Percentiles rank a stretch among this genome's conserved stretches.
These are phyloP conservation scores for Stomorhina lunata DNA, from an alignment of 2,888 invertebrate species.

Conservation along the genomic window DNA sequence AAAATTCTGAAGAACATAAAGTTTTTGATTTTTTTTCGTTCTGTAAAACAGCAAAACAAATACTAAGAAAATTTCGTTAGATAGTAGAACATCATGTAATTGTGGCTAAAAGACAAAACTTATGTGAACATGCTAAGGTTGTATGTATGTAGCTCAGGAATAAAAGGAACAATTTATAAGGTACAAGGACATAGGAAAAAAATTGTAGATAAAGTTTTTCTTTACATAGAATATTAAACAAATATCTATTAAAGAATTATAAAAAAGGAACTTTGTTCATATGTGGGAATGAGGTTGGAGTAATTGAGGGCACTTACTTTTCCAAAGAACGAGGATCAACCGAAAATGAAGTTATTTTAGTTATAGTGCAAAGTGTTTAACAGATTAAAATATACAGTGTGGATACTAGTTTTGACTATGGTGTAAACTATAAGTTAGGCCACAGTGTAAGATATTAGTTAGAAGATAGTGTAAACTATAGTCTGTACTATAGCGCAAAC, in stretches of 20 bases:
- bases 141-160: neutral
- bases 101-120: conserved; percentile 65
- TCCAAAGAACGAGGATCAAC: neutral
- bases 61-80: conserved; percentile 49
- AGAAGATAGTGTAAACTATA: too few relatives aligned
- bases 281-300: conserved; percentile 1
- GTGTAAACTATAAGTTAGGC: too few relatives aligned
- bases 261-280: conserved; percentile 22
- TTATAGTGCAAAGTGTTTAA: neutral
- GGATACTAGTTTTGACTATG: too few relatives aligned
- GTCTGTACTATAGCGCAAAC: too few relatives aligned
- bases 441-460: too few relatives aligned
- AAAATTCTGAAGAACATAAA: conserved; percentile 40
- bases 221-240: conserved; percentile 54
- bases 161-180: conserved; percentile 39
- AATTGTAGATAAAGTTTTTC: conserved; percentile 52
- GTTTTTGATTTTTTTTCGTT: neutral
- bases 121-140: neutral
- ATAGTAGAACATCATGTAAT: conserved; percentile 68
- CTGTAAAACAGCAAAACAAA: conserved; percentile 26
- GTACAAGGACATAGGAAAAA: conserved; percentile 37
- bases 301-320: conserved; percentile 14
- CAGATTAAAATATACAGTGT: too few relatives aligned
- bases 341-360: neutral
- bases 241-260: conserved; percentile 63